Base-by-base conservation (phyloP, 2,888 invertebrate species). In the Pyrocoelia pectoralis region DNA sequence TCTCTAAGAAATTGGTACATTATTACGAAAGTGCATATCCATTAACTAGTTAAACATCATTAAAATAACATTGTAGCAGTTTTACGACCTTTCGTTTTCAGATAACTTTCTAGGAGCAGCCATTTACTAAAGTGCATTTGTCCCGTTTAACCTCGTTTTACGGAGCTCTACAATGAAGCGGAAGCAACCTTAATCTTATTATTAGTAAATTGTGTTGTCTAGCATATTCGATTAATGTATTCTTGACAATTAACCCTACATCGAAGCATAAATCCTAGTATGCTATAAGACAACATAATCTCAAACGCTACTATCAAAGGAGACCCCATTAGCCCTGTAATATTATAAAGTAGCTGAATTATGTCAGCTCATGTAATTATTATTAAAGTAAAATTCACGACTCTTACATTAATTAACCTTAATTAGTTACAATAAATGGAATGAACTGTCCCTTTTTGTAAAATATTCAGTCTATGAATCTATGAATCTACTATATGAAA, bases 171-270 rank as follows among this genome's bases (percentile, higher is more conserved):
- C 53, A 40, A 48, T 19, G 52, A 65, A 65, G 61, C 63, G 67
- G 70, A 67, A 69, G 70, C 66, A 55, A 67, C 66, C 63, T 72
- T 43, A 73, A 73, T 70, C 68, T 72, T 60, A 69, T 73, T 73
- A 73, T 68, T 64, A 67, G 59, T 64, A 73, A 70, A 73, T 73
- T 73, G 72, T 73, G 67, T 72, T 70, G 72, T 70, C 70, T 69
- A 68, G 70, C 71, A 68, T 65, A 69, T 66, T 70, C 70, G 69
- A 72, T 73, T 74, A 73, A 74, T 71, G 73, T 74, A 68, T 69
- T 70, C 71, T 73, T 71, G 68, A 72, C 73, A 70, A 73, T 73
- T 69, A 70, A 74, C 70, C 65, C 68, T 65, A 66, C 66, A 67
- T 68, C 58, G 66, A 56, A 65, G 55, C 69, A 66, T 69, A 70